Evolutionary conservation across 2,888 invertebrate species (phyloP), one percentile per base, ranked within the genome.

Genomic region (Norana najaformis): DNA sequence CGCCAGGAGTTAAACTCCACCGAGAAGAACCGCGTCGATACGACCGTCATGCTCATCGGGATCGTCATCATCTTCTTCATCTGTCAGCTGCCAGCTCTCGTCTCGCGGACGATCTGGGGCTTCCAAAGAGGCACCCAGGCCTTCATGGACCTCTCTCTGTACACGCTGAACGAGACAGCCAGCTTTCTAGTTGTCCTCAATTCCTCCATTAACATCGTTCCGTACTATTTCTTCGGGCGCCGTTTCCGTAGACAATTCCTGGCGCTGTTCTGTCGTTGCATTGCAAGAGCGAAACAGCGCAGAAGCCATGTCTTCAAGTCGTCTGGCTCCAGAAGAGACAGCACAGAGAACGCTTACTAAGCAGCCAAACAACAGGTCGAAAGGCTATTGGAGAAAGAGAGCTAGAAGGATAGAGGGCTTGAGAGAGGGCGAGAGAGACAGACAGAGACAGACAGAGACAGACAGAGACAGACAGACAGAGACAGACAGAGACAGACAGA

Each of bases 151-250:
- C 34, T 88, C 39, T 91, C 91, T 88, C 93, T 93, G 89, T 93
- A 93, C 91, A 93, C 93, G 18, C 93, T 94, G 18, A 94, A 94
- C 91, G 95, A 95, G 92, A 93, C 94, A 16, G 93, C 93, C 69
- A 94, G 94, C 92, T 94, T 95, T 90, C 93, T 95, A 11, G 94
- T 95, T 53, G 93, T 94, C 41, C 91, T 95, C 20, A 95, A 95
- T 92, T 95, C 95, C 38, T 94, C 95, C 90, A 93, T 94, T 83
- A 95, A 95, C 92, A 94, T 95, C 91, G 93, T 95, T 90, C 94
- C 95, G 90, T 95, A 95, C 92, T 95, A 95, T 91, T 94, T 95
- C 91, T 95, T 95, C 91, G 94, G 95, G 35, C 92, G 93, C 90
- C 93, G 93, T 20, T 89, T 89, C 34, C 83, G 89, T 18, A 30